A percentile compares a stretch with the other conserved stretches of the same genome.
phyloP scores from a whole-genome alignment of 2,888 invertebrate species.

The Latrodectus hesperus region DNA sequence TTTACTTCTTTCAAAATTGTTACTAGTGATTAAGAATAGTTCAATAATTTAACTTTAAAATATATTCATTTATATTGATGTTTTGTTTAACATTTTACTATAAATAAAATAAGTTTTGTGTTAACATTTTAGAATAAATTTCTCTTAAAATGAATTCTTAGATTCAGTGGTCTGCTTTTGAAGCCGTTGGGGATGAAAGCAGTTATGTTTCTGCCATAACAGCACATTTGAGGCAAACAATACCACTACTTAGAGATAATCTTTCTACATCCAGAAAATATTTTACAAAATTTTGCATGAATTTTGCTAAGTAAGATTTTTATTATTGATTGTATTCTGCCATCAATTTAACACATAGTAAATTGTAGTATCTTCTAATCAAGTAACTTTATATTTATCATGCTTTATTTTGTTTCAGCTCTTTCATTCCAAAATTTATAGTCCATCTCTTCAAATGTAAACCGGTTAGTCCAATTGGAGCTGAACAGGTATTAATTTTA shows the following conservation, averaged over 20 bases:
- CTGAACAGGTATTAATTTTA: slow-evolving; percentile 84
- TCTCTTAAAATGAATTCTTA: slow-evolving; percentile 72
- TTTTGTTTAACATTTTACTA: not conserved
- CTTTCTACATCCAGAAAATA: slow-evolving; percentile 94
- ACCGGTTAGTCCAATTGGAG: slow-evolving; percentile 90
- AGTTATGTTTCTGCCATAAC: slow-evolving; percentile 93
- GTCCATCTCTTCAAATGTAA: slow-evolving; percentile 93
- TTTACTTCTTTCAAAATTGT: no score
- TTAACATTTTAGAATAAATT: not conserved
- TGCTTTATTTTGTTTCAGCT: slow-evolving; percentile 77
- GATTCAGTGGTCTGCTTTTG: slow-evolving; percentile 93
- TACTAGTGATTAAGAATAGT: no score
- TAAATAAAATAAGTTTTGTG: no score
- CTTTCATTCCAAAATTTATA: slow-evolving; percentile 94
- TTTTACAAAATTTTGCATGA: slow-evolving; percentile 97
- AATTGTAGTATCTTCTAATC: no score
- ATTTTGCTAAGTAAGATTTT: slow-evolving; percentile 85
- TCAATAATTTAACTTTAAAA: no score
- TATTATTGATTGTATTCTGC: no score
- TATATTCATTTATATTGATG: no score
- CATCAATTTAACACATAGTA: no score
- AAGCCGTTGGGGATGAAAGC: slow-evolving; percentile 97
- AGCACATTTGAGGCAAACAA: slow-evolving; percentile 87
- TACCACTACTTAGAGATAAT: slow-evolving; percentile 92
- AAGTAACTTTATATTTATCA: no score